These are phyloP conservation scores for Macropus fuliginosus DNA, from an alignment of 2,797 vertebrate genomes.

Conservation along the genomic window DNA sequence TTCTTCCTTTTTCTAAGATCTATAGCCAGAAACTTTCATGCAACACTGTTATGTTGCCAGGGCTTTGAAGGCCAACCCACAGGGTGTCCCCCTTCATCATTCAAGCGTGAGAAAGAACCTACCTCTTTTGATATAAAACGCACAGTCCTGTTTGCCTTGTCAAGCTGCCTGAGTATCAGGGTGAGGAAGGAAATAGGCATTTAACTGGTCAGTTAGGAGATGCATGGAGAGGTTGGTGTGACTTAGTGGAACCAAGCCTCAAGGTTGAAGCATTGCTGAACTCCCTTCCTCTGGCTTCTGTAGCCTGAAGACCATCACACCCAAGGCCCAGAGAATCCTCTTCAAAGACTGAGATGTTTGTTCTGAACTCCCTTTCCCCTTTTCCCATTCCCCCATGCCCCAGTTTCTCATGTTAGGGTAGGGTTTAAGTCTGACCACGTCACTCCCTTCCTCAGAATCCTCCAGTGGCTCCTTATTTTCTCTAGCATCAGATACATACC, in stretches of 20 bases:
- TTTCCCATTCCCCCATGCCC: neutral
- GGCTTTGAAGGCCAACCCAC: neutral
- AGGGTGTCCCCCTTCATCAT: neutral
- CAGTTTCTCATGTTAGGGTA: neutral
- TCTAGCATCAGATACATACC: neutral
- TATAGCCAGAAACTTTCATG: neutral
- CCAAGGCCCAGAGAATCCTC: neutral
- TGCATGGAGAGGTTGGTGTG: neutral
- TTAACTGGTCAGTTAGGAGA: neutral
- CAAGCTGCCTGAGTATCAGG: neutral
- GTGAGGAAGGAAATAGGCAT: neutral
- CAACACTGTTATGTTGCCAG: neutral
- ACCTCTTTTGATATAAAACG: neutral
- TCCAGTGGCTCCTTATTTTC: neutral
- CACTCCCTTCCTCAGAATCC: neutral
- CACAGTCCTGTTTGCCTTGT: neutral
- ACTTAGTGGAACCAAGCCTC: neutral
- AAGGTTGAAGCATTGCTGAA: neutral
- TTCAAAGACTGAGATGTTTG: neutral
- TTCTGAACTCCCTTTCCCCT: neutral
- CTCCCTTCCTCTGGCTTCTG: neutral
- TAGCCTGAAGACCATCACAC: neutral
- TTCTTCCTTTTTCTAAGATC: neutral
- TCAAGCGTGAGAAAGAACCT: neutral
- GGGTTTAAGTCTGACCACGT: neutral